Percentiles rank a stretch among this genome's conserved stretches.
phyloP scores from a whole-genome alignment of 2,888 invertebrate genomes.

The Lepidochrysops patricia region DNA sequence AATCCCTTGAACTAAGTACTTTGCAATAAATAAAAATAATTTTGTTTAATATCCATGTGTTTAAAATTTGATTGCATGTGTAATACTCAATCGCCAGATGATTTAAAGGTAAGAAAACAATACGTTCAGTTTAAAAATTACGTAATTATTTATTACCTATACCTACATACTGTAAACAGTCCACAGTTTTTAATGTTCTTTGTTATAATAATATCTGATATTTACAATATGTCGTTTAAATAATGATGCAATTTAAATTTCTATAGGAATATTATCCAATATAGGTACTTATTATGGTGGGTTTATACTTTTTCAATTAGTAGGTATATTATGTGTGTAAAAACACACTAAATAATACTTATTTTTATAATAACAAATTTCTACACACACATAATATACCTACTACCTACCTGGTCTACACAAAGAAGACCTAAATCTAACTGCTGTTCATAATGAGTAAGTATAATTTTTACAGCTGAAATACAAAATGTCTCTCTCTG shows the following conservation, averaged over 20 bases:
- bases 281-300: not conserved
- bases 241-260: too few relatives aligned
- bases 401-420: too few relatives aligned
- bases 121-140: not conserved
- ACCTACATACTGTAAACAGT: not conserved
- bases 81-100: constrained; percentile 1
- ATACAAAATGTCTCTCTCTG: constrained; percentile 39
- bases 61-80: constrained; percentile 9
- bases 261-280: too few relatives aligned
- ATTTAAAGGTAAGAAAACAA: not conserved
- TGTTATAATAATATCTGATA: too few relatives aligned
- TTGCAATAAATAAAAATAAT: not conserved
- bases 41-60: not conserved
- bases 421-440: not conserved
- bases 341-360: too few relatives aligned
- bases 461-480: not conserved
- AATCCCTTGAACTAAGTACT: not conserved
- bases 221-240: not conserved
- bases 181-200: not conserved
- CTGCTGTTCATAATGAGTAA: not conserved
- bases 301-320: too few relatives aligned
- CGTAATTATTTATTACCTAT: too few relatives aligned
- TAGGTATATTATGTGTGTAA: too few relatives aligned
- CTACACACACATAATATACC: too few relatives aligned
- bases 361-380: too few relatives aligned